Evolutionary conservation across 2,797 vertebrate species (phyloP), one percentile per base, ranked within the genome.

Genomic region (Geotria australis): DNA sequence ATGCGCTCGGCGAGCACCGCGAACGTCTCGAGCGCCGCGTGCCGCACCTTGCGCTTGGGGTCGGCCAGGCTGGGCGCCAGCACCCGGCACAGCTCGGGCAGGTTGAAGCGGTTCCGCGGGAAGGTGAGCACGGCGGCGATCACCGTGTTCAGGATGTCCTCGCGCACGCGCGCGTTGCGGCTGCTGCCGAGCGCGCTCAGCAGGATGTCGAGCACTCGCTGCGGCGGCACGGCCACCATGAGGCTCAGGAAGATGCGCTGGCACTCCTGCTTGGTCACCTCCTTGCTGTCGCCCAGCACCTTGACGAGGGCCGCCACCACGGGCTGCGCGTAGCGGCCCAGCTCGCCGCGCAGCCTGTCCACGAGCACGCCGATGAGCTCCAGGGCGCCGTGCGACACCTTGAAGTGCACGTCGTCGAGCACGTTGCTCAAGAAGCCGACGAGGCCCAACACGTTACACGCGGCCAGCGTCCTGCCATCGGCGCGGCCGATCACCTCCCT

Each of bases 381-480:
- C 62, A 89, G 69, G 1, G 80, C 74, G 56, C 81, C 76, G 2
- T 74, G 73, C 59, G 81, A 69, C 47, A 79, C 81, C 69, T 74
- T 79, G 64, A 86, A 88, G 71, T 83, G 83, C 61, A 73, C 76
- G 66, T 85, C 80, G 2, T 77, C 69, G 5, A 89, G 69, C 55
- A 88, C 74, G 10, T 58, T 69, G 9, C 69, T 68, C 47, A 85
- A 69, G 58, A 91, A 78, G 60, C 69, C 61, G 49, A 85, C 71
- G 60, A 94, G 79, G 7, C 71, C 75, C 56, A 70, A 72, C 59
- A 80, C 70, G 63, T 66, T 69, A 59, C 66, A 66, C 38, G 70
- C 67, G 1, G 75, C 69, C 58, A 70, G 63, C 8, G 68, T 60
- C 60, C 66, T 65, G 60, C 79, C 66, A 57, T 77, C 70, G 68